Evolutionary conservation across 2,888 invertebrate genomes (phyloP), one percentile per base, ranked within the genome.

Genomic region (Zele albiditarsus): DNA sequence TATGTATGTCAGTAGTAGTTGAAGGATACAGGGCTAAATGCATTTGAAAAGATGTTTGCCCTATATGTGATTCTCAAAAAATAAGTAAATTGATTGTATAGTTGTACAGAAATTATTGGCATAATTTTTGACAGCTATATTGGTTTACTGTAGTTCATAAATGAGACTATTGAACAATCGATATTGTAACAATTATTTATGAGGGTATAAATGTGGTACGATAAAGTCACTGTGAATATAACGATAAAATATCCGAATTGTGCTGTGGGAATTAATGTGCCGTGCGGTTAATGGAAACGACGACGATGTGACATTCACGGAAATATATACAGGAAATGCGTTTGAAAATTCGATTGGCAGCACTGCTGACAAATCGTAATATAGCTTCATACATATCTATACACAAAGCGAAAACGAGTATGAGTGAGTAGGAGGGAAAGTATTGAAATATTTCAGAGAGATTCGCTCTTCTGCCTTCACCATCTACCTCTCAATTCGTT

Each of bases 391-490:
- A 23, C 20, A 20, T 20, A 23, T 53, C 4, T 6, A 53, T 53
- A 6, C n/a, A 53, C 53, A 20, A 6, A 53, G n/a, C 20, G n/a
- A 20, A 23, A 20, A 20, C 4, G n/a, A n/a, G 23, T 53, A 53
- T 20, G 8, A 31, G 67, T 63, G 58, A 38, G 10, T 38, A 49
- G 16, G 20, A 31, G 63, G 63, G 63, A 38, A 57, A 28, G 68
- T 38, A 38, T 27, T 42, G 71, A 60, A 46, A 60, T 60, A 25
- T 70, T 70, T 65, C 49, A 20, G 53, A 28, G 53, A 28, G 67
- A 62, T 62, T 62, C 58, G 31, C 58, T 31, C 12, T 60, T 60
- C 28, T 14, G 60, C 60, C 42, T 20, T 53, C 20, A 23, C 25
- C 42, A 27, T 71, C 10, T 42, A 42, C 46, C 14, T 20, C 14